Base-by-base conservation (phyloP, 2,888 invertebrate species). In the Endomychus coccineus region DNA sequence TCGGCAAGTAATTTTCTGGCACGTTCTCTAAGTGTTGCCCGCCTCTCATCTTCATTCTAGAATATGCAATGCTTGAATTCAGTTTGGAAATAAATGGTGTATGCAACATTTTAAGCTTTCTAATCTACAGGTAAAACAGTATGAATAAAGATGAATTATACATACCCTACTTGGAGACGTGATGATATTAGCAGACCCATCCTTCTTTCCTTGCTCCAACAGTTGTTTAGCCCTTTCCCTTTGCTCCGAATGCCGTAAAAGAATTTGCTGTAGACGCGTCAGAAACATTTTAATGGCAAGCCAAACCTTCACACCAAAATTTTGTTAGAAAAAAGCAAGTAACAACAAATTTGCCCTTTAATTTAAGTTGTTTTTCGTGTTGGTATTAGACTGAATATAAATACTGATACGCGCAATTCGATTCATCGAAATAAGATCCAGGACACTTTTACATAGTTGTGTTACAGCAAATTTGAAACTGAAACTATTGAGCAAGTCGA, bases 1-100 rank as follows among this genome's bases (percentile, higher is more conserved):
- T 92, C 90, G 0, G 88, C 88, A 41, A 95, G 91, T 34, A 95
- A 71, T 55, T 83, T 80, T 50, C 91, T 77, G 40, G 95, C 95
- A 61, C 92, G 72, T 63, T 94, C 94, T 4, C 89, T 72, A 46
- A 95, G 66, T 59, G 85, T 81, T 39, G 79, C 80, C 59, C 92
- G 90, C 51, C 91, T 75, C 58, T 91, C 91, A 56, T 88, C 87
- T 62, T 91, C 86, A 37, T 77, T 76, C 73, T 58, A 36, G 23
- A 45, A 41, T n/a, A n/a, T n/a, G n/a, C n/a, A n/a, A n/a, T n/a
- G n/a, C n/a, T n/a, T n/a, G n/a, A n/a, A 16, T 14, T n/a, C 16
- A 16, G 27, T 14, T 23, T 29, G 5, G 27, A 34, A 27, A n/a
- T n/a, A 13, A 31, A n/a, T n/a, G 5, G 7, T 25, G 7, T n/a